Percentiles rank a stretch among this genome's conserved stretches.
phyloP scores from a whole-genome alignment of 2,888 invertebrate species.

The Xanthorhoe designata region DNA sequence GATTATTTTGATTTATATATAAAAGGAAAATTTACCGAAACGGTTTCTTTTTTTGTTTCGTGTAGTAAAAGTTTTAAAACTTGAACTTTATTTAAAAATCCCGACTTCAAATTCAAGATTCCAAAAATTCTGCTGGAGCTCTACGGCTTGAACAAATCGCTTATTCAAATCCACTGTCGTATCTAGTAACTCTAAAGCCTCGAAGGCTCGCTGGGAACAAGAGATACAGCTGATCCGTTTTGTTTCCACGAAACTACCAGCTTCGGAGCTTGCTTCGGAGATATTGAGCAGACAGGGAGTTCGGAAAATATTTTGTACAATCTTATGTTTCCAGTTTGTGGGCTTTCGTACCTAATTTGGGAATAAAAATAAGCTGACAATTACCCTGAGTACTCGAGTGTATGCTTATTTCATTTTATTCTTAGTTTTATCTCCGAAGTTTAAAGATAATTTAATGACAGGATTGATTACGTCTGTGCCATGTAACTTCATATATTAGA shows the following conservation, averaged over 20 bases:
- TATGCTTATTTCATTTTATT: background rate
- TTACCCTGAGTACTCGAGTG: background rate
- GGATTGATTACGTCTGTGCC: too few relatives aligned
- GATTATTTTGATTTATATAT: background rate
- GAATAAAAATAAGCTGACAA: background rate
- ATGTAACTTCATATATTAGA: too few relatives aligned
- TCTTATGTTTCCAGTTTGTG: constrained; percentile 33
- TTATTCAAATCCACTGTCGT: constrained; percentile 48
- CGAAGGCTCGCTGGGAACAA: constrained; percentile 52
- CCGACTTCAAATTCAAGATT: constrained; percentile 35
- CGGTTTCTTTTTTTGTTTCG: background rate
- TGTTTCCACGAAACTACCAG: constrained; percentile 60
- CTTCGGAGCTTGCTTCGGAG: constrained; percentile 44
- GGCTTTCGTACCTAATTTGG: constrained; percentile 20
- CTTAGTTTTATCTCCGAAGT: background rate
- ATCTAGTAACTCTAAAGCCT: constrained; percentile 57
- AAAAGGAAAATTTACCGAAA: background rate
- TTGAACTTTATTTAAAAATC: constrained; percentile 25
- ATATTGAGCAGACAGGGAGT: constrained; percentile 47
- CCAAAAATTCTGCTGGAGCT: constrained; percentile 35
- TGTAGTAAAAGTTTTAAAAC: constrained; percentile 10
- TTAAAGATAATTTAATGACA: too few relatives aligned
- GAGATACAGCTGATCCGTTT: constrained; percentile 74
- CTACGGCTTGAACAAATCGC: constrained; percentile 42
- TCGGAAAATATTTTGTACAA: constrained; percentile 42